Base-by-base conservation (phyloP, 2,113 vertebrate species). In the Rhynchomys soricoides region DNA sequence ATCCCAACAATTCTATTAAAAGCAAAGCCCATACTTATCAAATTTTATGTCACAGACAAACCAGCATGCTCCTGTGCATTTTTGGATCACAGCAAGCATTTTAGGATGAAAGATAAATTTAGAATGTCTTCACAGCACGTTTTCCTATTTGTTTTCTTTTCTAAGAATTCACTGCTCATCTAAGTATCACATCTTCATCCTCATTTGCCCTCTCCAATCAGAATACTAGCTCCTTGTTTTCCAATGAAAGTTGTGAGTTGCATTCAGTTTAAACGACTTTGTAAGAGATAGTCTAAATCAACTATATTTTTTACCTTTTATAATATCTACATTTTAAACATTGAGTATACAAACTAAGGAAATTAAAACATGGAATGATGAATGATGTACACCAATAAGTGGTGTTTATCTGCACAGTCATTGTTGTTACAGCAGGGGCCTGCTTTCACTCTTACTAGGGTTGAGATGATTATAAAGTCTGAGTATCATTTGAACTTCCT, bases 41-140 rank as follows among this genome's bases (percentile, higher is more conserved):
- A 70, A 70, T 70, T 95, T 92, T 62, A 89, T 87, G 50, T 57
- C 31, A 74, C 10, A 57, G 75, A 92, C 21, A 64, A 82, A 95
- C 1, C 3, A 37, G 5, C 45, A 11, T 66, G 9, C 4, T 85
- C 8, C 26, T 10, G 5, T 64, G 78, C 48, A 55, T 24, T 85
- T 68, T 40, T 48, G 40, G 11, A 71, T 89, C 64, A 75, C 57
- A 79, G 11, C 37, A 73, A 81, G 64, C 24, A 50, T 50, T 86
- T 95, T 78, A 19, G 15, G 52, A 2, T 78, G 8, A n/a, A 40
- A 40, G 50, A 8, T 21, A 81, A 43, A 24, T 48, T 88, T 94
- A 62, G 48, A 19, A 55, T 74, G 26, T 79, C n/a, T 89, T 73
- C 43, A 57, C 5, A 59, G 24, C 50, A 85, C n/a, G 19, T 2